Conservation (phyloP, 1,140 invertebrate species). For the Aporrectodea caliginosa region DNA sequence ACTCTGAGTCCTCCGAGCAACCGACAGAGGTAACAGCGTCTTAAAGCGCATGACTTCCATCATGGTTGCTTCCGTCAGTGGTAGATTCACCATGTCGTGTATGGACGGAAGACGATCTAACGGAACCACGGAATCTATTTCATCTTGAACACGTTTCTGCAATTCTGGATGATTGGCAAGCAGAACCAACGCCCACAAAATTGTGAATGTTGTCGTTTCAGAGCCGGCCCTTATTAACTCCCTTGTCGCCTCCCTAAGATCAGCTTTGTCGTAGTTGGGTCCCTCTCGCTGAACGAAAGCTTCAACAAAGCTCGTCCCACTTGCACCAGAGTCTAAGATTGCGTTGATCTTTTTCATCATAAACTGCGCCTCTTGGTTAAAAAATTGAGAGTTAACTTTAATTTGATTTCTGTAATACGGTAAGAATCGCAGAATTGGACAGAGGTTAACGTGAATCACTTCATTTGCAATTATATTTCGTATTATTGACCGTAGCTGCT, state of each 20-base stretch:
- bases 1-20: constrained; percentile 37
- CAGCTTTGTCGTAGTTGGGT: constrained; percentile 3
- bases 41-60: constrained; percentile 43
- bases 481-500: background rate
- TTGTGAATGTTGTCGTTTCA: constrained; percentile 49
- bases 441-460: constrained; percentile 19
- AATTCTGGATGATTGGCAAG: constrained; percentile 50
- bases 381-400: background rate
- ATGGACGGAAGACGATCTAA: constrained; percentile 36
- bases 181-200: constrained; percentile 50
- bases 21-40: constrained; percentile 49
- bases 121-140: constrained; percentile 48
- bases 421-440: constrained; percentile 18
- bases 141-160: constrained; percentile 45
- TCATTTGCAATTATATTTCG: background rate
- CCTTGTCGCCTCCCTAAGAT: constrained; percentile 35
- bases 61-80: constrained; percentile 43
- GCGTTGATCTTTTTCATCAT: constrained; percentile 8
- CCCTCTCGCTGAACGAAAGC: background rate
- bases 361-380: background rate
- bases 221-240: constrained; percentile 47
- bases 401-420: constrained; percentile 11
- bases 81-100: constrained; percentile 37
- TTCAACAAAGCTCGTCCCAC: background rate
- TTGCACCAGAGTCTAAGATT: background rate